Percentiles rank a stretch among this genome's conserved stretches.
Conservation (phyloP, 2,888 invertebrate species). For the Poecilus cupreus region DNA sequence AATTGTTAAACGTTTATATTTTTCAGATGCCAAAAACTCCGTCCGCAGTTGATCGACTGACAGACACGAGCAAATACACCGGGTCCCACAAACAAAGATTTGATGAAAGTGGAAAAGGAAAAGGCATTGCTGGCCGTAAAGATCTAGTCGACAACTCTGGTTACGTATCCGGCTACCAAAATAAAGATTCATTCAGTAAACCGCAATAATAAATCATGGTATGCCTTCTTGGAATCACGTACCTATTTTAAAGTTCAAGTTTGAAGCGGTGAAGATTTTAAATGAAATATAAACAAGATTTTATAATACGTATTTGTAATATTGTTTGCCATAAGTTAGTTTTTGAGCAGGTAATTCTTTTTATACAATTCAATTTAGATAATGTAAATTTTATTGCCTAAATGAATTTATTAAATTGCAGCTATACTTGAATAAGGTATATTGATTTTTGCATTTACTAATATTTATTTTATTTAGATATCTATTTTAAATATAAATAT, state of each 20-base stretch:
- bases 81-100: constrained; percentile 92
- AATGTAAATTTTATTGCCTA: background rate
- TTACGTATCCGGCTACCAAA: constrained; percentile 90
- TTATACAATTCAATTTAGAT: too few relatives aligned
- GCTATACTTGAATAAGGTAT: background rate
- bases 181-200: constrained; percentile 84
- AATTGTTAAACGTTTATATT: background rate
- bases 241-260: background rate
- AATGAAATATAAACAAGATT: background rate
- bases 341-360: too few relatives aligned
- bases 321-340: too few relatives aligned
- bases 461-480: background rate
- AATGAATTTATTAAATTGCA: background rate
- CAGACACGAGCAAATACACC: constrained; percentile 91
- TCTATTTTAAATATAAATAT: background rate
- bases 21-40: constrained; percentile 65
- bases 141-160: constrained; percentile 85
- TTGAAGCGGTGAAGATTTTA: background rate
- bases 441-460: background rate
- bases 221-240: background rate
- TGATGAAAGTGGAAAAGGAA: constrained; percentile 89
- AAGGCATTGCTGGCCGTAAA: constrained; percentile 89
- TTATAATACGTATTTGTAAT: background rate
- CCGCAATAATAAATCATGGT: background rate
- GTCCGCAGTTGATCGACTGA: constrained; percentile 83